A percentile compares a stretch with the other conserved stretches of the same genome.
These are phyloP conservation scores for Hormiphora californensis DNA, from an alignment of 37 sponge, comb jelly and placozoan species.

Conservation along the genomic window DNA sequence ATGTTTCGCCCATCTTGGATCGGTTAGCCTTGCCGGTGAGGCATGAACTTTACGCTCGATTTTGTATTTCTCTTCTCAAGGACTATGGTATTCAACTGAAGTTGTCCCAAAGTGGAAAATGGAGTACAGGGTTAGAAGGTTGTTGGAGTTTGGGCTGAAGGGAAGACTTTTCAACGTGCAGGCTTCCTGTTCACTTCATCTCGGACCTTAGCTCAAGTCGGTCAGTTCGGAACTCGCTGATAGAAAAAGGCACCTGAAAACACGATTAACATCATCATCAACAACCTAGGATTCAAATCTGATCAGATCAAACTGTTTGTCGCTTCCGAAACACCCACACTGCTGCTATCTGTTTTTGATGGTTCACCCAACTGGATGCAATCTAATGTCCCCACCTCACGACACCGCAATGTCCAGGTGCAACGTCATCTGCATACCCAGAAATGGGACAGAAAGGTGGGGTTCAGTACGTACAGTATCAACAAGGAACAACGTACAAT, in stretches of 20 bases:
- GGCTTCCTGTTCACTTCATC: conserved; percentile 22
- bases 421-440: neutral
- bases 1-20: neutral
- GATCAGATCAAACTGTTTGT: neutral
- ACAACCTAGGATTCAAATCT: neutral
- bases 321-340: neutral
- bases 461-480: neutral
- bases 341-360: conserved; percentile 4
- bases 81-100: neutral
- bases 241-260: neutral
- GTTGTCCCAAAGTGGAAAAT: neutral
- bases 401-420: neutral
- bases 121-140: too few relatives aligned
- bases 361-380: neutral
- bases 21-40: neutral
- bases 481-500: neutral
- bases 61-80: conserved; percentile 21
- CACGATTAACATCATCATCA: neutral
- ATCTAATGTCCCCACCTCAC: neutral
- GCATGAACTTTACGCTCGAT: neutral
- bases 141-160: too few relatives aligned
- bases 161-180: neutral
- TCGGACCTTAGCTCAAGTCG: too few relatives aligned
- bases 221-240: too few relatives aligned
- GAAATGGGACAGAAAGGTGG: conserved; percentile 3